phyloP scores from a whole-genome alignment of 2,113 vertebrate genomes.

The Oreochromis niloticus region DNA sequence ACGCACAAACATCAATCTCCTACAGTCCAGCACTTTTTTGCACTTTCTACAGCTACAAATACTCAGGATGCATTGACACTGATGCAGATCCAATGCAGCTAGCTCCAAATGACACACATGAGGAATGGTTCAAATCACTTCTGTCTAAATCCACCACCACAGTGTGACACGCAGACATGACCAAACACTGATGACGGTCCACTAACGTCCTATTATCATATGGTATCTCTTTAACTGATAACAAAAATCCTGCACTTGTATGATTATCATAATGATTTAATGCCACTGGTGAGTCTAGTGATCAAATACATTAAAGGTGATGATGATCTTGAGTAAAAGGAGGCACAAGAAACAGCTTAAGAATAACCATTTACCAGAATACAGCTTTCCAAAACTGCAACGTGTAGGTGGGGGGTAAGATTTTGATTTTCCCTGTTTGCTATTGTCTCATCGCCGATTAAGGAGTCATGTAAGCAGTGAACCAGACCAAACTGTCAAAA shows the following conservation, averaged over 20 bases:
- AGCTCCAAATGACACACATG: conserved; percentile 64
- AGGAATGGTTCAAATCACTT: conserved; percentile 62
- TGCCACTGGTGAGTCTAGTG: conserved; percentile 77
- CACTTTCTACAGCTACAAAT: conserved; percentile 60
- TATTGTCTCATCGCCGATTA: conserved; percentile 81
- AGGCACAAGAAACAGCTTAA: conserved; percentile 74
- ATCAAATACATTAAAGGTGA: conserved; percentile 73
- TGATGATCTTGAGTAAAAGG: conserved; percentile 69
- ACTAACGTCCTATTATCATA: conserved; percentile 13
- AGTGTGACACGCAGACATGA: conserved; percentile 69
- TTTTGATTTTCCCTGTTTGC: conserved; percentile 82
- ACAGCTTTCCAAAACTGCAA: conserved; percentile 84
- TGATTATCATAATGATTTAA: conserved; percentile 73
- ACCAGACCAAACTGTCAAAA: conserved; percentile 84
- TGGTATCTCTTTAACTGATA: conserved; percentile 1
- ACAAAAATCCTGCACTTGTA: conserved; percentile 23
- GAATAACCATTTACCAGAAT: conserved; percentile 81
- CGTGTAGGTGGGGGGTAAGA: conserved; percentile 77
- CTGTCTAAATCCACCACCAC: conserved; percentile 58
- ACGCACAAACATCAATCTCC: conserved; percentile 57
- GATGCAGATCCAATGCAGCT: conserved; percentile 70
- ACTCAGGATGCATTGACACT: conserved; percentile 66
- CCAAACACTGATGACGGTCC: conserved; percentile 69
- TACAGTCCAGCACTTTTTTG: conserved; percentile 57
- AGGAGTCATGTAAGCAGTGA: conserved; percentile 83